Evolutionary conservation across 2,113 vertebrate genomes (phyloP).

Genomic region (Ageneiosus marmoratus): DNA sequence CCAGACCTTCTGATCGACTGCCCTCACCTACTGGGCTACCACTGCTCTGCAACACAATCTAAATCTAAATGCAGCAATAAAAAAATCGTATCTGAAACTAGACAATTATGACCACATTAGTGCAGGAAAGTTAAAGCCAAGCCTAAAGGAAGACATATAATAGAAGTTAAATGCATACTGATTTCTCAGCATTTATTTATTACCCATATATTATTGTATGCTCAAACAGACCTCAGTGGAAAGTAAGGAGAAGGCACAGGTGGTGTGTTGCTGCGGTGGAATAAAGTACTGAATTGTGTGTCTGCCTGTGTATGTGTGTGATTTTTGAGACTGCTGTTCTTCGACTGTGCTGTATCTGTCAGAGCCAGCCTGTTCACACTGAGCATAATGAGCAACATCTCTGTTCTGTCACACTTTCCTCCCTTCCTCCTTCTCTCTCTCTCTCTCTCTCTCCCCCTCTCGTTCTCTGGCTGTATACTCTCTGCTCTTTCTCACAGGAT

Average conservation of each 20-base stretch:
- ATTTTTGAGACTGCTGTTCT: slow-evolving; percentile 64
- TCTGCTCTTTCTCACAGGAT: slow-evolving; percentile 44
- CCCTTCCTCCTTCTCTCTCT: not conserved
- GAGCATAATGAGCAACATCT: slow-evolving; percentile 53
- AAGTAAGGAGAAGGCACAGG: not conserved
- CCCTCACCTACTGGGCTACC: too few relatives aligned
- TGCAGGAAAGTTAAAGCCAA: not conserved
- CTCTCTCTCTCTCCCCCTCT: slow-evolving; percentile 9
- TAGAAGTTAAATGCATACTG: not conserved
- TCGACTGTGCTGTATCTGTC: slow-evolving; percentile 63
- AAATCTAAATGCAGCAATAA: not conserved
- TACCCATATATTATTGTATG: not conserved
- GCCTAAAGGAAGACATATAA: not conserved
- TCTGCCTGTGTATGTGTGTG: slow-evolving; percentile 33
- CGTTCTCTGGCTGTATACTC: slow-evolving; percentile 44
- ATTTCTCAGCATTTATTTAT: not conserved
- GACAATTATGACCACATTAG: not conserved
- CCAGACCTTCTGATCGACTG: too few relatives aligned
- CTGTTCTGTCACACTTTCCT: slow-evolving; percentile 44
- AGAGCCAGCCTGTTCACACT: slow-evolving; percentile 47
- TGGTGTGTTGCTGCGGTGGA: slow-evolving; percentile 7
- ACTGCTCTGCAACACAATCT: too few relatives aligned
- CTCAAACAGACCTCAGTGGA: not conserved
- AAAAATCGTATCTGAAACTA: not conserved
- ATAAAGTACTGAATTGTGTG: slow-evolving; percentile 28